Conservation (phyloP, 2,888 invertebrate species). For the Drosophila stalkeri region DNA sequence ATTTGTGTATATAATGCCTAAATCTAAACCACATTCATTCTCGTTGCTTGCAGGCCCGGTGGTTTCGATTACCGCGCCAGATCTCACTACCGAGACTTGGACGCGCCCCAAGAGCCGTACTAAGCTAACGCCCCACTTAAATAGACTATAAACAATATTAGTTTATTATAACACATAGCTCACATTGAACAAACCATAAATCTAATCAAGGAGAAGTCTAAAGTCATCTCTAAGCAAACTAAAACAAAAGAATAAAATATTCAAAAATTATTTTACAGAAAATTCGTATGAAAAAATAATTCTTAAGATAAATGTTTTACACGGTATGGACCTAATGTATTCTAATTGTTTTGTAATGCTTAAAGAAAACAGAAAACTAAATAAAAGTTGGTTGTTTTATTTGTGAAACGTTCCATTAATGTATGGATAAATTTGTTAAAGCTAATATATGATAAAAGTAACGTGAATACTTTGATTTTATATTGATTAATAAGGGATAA, state of each 20-base stretch:
- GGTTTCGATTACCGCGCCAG: constrained; percentile 93
- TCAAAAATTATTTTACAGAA: constrained; percentile 17
- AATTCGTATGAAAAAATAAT: background rate
- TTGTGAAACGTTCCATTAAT: background rate
- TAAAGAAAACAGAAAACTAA: constrained; percentile 24
- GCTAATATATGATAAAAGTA: too few relatives aligned
- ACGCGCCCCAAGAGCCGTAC: constrained; percentile 94
- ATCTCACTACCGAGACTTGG: constrained; percentile 96
- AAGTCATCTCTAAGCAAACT: constrained; percentile 14
- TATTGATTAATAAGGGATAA: too few relatives aligned
- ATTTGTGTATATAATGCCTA: constrained; percentile 52
- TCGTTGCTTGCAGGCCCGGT: constrained; percentile 89
- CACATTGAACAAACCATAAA: constrained; percentile 27
- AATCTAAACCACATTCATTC: constrained; percentile 66
- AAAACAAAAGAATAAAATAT: background rate
- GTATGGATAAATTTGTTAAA: background rate
- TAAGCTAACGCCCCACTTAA: constrained; percentile 39
- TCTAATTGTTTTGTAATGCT: constrained; percentile 45
- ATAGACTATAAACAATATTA: constrained; percentile 33
- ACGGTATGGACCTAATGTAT: constrained; percentile 11
- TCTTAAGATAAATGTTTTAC: constrained; percentile 13
- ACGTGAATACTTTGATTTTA: too few relatives aligned
- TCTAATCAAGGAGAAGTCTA: constrained; percentile 9
- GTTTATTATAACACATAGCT: constrained; percentile 20
- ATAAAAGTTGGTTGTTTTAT: constrained; percentile 44